A percentile compares a stretch with the other conserved stretches of the same genome.
Evolutionary conservation across 2,113 vertebrate genomes (phyloP).

Genomic region (Centropristis striata): DNA sequence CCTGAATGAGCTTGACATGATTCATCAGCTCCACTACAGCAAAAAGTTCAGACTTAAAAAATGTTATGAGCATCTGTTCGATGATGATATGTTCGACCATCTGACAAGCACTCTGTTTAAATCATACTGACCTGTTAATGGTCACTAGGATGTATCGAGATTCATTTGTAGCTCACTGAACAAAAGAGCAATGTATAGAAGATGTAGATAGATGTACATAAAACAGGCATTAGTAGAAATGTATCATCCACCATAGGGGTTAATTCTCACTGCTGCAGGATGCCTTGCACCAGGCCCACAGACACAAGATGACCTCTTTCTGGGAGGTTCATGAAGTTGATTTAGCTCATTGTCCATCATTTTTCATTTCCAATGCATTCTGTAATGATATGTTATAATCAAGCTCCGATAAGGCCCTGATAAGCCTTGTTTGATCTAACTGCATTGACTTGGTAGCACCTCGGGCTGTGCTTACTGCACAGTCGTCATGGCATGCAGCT

Average conservation of each 20-base stretch:
- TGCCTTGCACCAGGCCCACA: slow-evolving; percentile 5
- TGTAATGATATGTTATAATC: slow-evolving; percentile 50
- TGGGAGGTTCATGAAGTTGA: slow-evolving; percentile 54
- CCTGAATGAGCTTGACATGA: too few species aligned
- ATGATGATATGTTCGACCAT: too few species aligned
- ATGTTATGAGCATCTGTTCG: too few species aligned
- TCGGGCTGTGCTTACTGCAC: slow-evolving; percentile 53
- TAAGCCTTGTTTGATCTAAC: slow-evolving; percentile 45
- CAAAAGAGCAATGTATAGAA: too few species aligned
- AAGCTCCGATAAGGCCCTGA: slow-evolving; percentile 34
- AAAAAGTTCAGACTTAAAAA: too few species aligned
- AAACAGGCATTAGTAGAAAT: neutral
- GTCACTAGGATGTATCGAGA: too few species aligned
- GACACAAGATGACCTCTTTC: slow-evolving; percentile 43
- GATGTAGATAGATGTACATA: neutral
- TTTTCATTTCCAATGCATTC: slow-evolving; percentile 23
- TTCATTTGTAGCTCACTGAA: neutral
- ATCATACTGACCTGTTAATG: too few species aligned
- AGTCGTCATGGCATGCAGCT: slow-evolving; percentile 53
- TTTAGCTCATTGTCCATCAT: slow-evolving; percentile 67
- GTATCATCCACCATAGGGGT: too few species aligned
- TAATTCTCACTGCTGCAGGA: neutral
- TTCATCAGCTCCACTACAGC: too few species aligned
- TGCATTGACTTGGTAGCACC: slow-evolving; percentile 61
- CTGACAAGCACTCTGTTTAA: too few species aligned